phyloP scores from a whole-genome alignment of 2,888 invertebrate genomes.

The Drosophila engyochracea region DNA sequence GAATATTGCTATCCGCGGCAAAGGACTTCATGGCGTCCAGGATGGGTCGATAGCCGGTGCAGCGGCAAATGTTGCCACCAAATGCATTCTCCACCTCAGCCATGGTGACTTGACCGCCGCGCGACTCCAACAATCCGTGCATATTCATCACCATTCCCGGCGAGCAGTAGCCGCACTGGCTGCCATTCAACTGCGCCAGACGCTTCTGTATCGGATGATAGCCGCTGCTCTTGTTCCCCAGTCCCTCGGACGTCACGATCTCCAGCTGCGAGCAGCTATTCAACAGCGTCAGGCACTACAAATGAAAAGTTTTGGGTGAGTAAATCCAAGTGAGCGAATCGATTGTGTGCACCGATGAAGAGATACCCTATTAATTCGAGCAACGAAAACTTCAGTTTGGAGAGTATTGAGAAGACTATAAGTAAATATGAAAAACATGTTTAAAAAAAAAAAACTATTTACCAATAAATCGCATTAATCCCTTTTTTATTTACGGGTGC shows the following conservation, averaged over 20 bases:
- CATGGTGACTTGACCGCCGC: constrained; percentile 86
- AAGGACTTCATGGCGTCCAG: constrained; percentile 92
- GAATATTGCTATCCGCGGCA: constrained; percentile 87
- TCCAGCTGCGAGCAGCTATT: constrained; percentile 89
- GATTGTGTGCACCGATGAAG: background rate
- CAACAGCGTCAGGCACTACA: constrained; percentile 88
- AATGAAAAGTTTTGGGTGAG: background rate
- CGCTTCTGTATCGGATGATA: constrained; percentile 89
- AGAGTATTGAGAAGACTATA: background rate
- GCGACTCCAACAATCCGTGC: constrained; percentile 86
- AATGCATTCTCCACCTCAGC: constrained; percentile 91
- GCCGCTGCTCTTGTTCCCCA: constrained; percentile 88
- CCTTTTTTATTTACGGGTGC: no score
- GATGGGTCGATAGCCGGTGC: constrained; percentile 92
- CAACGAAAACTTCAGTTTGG: background rate
- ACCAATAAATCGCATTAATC: no score
- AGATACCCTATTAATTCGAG: background rate
- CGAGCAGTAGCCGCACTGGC: constrained; percentile 91
- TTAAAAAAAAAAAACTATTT: no score
- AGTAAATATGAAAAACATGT: background rate
- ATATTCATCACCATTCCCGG: constrained; percentile 93
- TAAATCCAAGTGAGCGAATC: background rate
- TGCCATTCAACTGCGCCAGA: constrained; percentile 89
- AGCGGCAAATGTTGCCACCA: constrained; percentile 92
- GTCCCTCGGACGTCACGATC: constrained; percentile 90